Evolutionary conservation across 2,113 vertebrate species (phyloP).

Genomic region (Oostethus manadensis): DNA sequence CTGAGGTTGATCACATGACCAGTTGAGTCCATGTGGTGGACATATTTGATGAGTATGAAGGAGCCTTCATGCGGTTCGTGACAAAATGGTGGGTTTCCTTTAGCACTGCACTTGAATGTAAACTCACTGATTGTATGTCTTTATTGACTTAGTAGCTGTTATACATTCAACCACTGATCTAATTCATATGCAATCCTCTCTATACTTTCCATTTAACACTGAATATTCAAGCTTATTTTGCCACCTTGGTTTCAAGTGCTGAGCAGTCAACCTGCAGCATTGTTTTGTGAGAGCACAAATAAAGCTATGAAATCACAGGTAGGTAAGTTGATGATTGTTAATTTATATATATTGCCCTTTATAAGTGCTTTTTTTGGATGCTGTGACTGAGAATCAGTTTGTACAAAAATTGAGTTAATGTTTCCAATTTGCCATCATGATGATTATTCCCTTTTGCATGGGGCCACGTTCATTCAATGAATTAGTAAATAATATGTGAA

Average conservation of each 20-base stretch:
- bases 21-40: conserved; percentile 1
- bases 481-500: conserved; percentile 16
- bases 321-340: conserved; percentile 56
- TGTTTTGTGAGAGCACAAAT: conserved; percentile 49
- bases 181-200: conserved; percentile 1
- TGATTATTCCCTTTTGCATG: conserved; percentile 20
- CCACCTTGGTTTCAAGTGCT: conserved; percentile 40
- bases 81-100: conserved; percentile 7
- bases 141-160: conserved; percentile 32
- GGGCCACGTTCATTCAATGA: conserved; percentile 21
- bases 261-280: conserved; percentile 34
- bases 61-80: conserved; percentile 15
- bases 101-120: conserved; percentile 60
- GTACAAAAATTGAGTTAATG: conserved; percentile 63
- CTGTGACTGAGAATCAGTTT: conserved; percentile 66
- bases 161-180: conserved; percentile 21
- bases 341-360: conserved; percentile 66
- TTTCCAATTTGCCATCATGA: conserved; percentile 61
- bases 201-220: conserved; percentile 27
- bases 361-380: conserved; percentile 57
- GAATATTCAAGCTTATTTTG: conserved; percentile 31
- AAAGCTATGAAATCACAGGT: conserved; percentile 40
- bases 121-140: conserved; percentile 52
- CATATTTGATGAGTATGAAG: neutral
- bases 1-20: neutral